Evolutionary conservation across 1,140 invertebrate genomes (phyloP).

Genomic region (Ceratosolen solmsi): DNA sequence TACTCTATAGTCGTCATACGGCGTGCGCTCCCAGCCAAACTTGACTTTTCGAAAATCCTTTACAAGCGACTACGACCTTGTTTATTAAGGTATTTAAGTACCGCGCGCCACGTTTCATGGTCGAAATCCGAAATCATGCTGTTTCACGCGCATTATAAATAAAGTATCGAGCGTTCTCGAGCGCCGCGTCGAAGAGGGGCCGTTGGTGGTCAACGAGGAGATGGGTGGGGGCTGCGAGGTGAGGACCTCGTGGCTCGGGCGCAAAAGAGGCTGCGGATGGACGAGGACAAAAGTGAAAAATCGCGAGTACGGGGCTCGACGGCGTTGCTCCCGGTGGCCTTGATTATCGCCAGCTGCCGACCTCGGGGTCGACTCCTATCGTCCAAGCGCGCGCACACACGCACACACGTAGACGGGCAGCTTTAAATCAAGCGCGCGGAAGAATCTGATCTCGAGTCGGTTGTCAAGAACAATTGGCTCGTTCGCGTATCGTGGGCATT

Average conservation of each 20-base stretch:
- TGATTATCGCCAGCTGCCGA: not conserved
- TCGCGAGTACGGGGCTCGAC: not conserved
- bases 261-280: no score
- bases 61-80: not conserved
- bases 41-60: not conserved
- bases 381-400: no score
- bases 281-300: not conserved
- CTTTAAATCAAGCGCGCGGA: not conserved
- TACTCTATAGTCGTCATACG: no score
- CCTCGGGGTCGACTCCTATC: not conserved
- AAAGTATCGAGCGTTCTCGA: not conserved
- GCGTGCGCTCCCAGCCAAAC: no score
- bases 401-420: no score
- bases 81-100: conserved; percentile 13
- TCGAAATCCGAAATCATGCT: not conserved
- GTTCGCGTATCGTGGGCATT: no score
- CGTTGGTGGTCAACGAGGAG: no score
- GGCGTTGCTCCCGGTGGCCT: not conserved
- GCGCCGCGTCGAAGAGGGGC: no score
- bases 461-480: no score
- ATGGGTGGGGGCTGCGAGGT: no score
- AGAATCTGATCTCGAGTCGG: not conserved
- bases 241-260: no score
- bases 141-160: not conserved
- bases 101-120: not conserved